phyloP scores from a whole-genome alignment of 2,888 invertebrate genomes.

The Cheiracanthium punctorium region DNA sequence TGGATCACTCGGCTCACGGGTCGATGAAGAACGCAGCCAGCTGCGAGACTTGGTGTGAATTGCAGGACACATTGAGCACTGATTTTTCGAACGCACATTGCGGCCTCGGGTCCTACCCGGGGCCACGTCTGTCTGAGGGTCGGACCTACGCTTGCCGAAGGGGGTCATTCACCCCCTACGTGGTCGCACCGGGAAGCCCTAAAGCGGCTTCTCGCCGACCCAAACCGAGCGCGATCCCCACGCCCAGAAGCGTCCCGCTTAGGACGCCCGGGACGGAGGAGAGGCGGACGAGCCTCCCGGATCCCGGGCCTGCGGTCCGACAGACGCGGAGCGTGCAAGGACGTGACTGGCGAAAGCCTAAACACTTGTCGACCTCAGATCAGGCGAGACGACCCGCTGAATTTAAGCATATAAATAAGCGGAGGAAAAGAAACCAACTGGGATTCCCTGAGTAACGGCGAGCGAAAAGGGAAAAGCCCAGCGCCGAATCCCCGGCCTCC shows the following conservation, averaged over 20 bases:
- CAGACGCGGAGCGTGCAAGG: too few species aligned
- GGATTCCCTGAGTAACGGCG: slow-evolving; percentile 80
- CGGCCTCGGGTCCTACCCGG: slow-evolving; percentile 74
- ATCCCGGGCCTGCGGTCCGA: too few species aligned
- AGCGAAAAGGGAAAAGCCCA: slow-evolving; percentile 49
- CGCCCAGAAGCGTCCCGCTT: too few species aligned
- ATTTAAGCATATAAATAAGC: slow-evolving; percentile 84
- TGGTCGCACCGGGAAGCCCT: too few species aligned
- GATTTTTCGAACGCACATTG: slow-evolving; percentile 77
- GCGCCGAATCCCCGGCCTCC: slow-evolving; percentile 42
- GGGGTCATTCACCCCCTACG: too few species aligned
- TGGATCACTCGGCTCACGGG: slow-evolving; percentile 77
- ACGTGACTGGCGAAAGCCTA: too few species aligned
- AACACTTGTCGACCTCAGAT: slow-evolving; percentile 47
- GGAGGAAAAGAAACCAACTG: slow-evolving; percentile 84
- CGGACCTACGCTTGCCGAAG: slow-evolving; percentile 59
- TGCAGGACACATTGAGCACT: slow-evolving; percentile 76
- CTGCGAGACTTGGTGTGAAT: slow-evolving; percentile 76
- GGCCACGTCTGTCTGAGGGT: slow-evolving; percentile 76
- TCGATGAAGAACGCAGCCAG: slow-evolving; percentile 77
- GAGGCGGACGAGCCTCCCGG: too few species aligned
- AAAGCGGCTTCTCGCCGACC: too few species aligned
- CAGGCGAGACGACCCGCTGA: slow-evolving; percentile 77
- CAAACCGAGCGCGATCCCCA: too few species aligned
- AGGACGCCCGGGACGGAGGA: too few species aligned